phyloP scores from a whole-genome alignment of 1,140 invertebrate genomes.

The Drosophila tropicalis region DNA sequence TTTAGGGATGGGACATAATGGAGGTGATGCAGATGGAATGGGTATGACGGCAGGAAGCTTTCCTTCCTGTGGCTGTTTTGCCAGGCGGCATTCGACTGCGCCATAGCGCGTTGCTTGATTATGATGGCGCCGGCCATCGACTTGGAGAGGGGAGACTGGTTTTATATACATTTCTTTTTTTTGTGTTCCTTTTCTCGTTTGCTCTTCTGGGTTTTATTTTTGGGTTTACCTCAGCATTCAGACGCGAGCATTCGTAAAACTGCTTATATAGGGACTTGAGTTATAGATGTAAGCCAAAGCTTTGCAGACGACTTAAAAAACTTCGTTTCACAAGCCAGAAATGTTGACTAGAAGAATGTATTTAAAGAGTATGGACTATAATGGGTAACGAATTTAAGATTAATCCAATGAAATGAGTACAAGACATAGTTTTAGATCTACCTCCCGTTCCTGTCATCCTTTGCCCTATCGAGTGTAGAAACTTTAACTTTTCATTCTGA shows the following conservation, averaged over 20 bases:
- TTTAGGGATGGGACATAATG: background rate
- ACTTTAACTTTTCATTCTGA: background rate
- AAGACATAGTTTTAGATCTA: background rate
- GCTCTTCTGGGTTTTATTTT: constrained; percentile 12
- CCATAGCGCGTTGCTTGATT: constrained; percentile 54
- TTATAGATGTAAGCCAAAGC: constrained; percentile 4
- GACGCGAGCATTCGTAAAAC: too few relatives aligned
- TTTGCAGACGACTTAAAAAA: background rate
- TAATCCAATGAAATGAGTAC: background rate
- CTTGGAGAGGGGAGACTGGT: constrained; percentile 35
- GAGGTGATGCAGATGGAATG: background rate
- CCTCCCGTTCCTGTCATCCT: background rate
- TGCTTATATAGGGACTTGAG: constrained; percentile 2
- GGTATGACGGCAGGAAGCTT: background rate
- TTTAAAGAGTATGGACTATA: background rate
- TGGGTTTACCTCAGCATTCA: constrained; percentile 18
- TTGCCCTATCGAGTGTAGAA: background rate
- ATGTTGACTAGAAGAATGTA: background rate
- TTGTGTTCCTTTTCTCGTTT: background rate
- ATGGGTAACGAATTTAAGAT: background rate
- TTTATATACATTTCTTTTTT: background rate
- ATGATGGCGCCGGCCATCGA: constrained; percentile 74
- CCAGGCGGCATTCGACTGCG: constrained; percentile 22
- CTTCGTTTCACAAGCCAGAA: background rate
- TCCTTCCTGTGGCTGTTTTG: constrained; percentile 17